Conservation (phyloP, 2,113 vertebrate genomes). For the Atrichornis clamosus region DNA sequence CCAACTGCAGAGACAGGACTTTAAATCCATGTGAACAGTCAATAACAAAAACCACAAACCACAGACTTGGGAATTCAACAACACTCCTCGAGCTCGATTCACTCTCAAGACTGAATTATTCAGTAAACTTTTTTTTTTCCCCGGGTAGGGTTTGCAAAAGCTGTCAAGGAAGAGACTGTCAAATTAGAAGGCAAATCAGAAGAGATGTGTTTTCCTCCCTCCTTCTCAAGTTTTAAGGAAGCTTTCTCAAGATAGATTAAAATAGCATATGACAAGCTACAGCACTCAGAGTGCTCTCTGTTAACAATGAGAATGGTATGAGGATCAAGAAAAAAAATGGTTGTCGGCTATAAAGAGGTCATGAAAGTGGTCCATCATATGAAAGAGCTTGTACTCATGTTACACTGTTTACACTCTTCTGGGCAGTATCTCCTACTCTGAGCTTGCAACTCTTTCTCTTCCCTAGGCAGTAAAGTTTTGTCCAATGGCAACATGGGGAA, state of each 20-base stretch:
- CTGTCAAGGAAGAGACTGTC: background rate
- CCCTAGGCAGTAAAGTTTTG: background rate
- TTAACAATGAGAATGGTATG: background rate
- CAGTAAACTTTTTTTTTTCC: background rate
- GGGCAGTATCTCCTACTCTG: background rate
- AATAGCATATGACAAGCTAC: background rate
- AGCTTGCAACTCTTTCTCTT: background rate
- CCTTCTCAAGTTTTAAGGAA: background rate
- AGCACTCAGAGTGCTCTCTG: background rate
- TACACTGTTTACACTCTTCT: background rate
- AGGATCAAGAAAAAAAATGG: background rate
- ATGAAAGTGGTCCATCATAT: background rate
- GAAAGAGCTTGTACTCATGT: background rate
- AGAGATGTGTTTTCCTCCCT: background rate
- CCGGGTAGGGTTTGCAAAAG: background rate
- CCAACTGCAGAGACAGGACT: background rate
- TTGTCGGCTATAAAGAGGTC: background rate
- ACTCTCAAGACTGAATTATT: constrained; percentile 2
- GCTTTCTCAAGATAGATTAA: background rate
- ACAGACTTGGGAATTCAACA: background rate
- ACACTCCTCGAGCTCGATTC: background rate
- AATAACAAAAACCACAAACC: constrained; percentile 4
- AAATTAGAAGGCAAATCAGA: constrained; percentile 6
- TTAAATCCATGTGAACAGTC: constrained; percentile 4
- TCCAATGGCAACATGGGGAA: background rate